Base-by-base conservation (phyloP, 2,888 invertebrate genomes). In the Drosophila macrospina region DNA sequence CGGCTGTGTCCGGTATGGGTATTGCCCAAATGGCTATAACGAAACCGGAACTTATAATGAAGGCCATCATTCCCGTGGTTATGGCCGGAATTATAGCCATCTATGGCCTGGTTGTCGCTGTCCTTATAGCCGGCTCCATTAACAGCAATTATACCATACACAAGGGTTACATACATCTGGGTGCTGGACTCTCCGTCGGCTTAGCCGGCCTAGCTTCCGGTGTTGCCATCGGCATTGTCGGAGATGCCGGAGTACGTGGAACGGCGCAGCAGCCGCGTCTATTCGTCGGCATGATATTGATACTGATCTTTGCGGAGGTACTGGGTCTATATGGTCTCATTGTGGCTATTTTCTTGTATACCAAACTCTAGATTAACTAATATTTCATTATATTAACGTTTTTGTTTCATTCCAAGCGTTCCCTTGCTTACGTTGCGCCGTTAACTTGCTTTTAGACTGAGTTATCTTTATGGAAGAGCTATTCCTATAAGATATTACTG, bases 31-130 rank as follows among this genome's bases (percentile, higher is more conserved):
- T 99, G 99, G 98, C 99, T 86, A 98, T 99, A 91, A 98, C 98
- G 97, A 94, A 98, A 93, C 99, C 99, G 73, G 99, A 99, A 93
- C 95, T 99, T 91, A 99, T 99, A 93, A 99, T 99, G 99, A 99
- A 99, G 93, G 98, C 98, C 92, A 98, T 99, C 94, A 99, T 99
- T 93, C 99, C 99, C 78, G 99, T 99, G 86, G 98, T 98, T 93
- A 98, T 98, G 98, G 98, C 98, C 91, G 99, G 99, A 97, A 99
- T 99, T 92, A 97, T 99, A 92, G 99, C 99, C 93, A 99, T 99
- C 93, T 99, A 99, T 93, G 99, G 99, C 88, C 94, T 99, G 91
- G 99, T 99, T 80, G 98, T 99, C 78, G 97, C 99, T 88, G 98
- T 99, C 76, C 96, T 99, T 85, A 98, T 99, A 91, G 97, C 98